Conservation (phyloP, 2,797 vertebrate species). For the Dendrocincla fuliginosa region DNA sequence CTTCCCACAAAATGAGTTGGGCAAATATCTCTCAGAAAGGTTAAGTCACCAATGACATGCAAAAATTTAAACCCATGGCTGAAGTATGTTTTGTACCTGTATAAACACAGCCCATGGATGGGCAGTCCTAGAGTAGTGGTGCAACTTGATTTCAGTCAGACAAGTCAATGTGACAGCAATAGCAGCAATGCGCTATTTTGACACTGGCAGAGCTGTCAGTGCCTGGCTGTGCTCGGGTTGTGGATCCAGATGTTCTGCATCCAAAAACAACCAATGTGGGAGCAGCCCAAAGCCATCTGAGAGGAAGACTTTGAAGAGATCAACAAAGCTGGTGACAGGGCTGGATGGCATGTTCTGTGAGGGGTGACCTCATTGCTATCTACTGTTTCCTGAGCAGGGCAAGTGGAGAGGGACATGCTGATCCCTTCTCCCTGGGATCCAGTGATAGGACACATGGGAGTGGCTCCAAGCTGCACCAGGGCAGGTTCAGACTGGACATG, state of each 20-base stretch:
- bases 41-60: background rate
- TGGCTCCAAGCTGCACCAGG: background rate
- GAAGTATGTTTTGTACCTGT: background rate
- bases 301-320: background rate
- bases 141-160: rapidly evolving
- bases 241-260: background rate
- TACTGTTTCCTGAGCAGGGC: background rate
- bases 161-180: rapidly evolving
- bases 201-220: background rate
- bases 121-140: background rate
- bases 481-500: background rate
- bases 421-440: background rate
- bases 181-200: background rate
- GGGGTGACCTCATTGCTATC: background rate
- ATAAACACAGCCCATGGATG: rapidly evolving
- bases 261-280: background rate
- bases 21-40: background rate
- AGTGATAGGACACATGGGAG: rapidly evolving
- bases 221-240: background rate
- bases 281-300: background rate
- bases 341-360: background rate
- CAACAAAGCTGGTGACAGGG: background rate
- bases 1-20: background rate
- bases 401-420: background rate
- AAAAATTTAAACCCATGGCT: background rate